phyloP scores from a whole-genome alignment of 2,113 vertebrate species.

The Telmatochromis brachygnathus region DNA sequence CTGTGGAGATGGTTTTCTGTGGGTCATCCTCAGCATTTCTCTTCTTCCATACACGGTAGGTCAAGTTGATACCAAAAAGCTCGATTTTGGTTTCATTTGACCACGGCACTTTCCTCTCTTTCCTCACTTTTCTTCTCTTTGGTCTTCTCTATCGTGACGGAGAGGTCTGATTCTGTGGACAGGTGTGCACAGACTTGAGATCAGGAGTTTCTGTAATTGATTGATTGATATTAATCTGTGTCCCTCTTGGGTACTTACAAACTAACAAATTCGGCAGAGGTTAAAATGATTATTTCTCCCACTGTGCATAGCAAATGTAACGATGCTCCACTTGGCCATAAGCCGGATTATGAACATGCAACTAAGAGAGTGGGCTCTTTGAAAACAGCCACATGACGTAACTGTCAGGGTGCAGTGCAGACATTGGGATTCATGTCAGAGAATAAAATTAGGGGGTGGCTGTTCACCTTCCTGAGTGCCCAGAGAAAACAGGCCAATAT shows the following conservation, averaged over 20 bases:
- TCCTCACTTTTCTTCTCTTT: background rate
- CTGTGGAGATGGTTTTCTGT: background rate
- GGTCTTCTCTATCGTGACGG: background rate
- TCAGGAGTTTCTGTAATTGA: background rate
- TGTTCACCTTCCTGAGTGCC: background rate
- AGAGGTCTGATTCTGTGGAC: background rate
- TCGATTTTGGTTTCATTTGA: background rate
- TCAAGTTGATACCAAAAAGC: background rate
- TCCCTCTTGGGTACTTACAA: background rate
- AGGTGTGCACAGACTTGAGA: background rate
- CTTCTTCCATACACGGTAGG: background rate
- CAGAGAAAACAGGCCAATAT: background rate
- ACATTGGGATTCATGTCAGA: background rate
- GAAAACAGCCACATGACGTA: background rate
- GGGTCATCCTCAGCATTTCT: background rate
- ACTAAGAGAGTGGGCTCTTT: background rate
- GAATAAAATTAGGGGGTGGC: background rate
- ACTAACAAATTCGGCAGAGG: background rate
- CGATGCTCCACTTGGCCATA: background rate
- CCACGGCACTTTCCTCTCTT: background rate
- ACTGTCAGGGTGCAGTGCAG: background rate
- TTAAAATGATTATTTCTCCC: background rate
- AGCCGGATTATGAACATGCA: background rate
- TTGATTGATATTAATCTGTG: background rate
- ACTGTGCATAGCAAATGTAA: background rate